These are phyloP conservation scores for Arge pagana DNA, from an alignment of 2,888 invertebrate genomes.

Conservation along the genomic window DNA sequence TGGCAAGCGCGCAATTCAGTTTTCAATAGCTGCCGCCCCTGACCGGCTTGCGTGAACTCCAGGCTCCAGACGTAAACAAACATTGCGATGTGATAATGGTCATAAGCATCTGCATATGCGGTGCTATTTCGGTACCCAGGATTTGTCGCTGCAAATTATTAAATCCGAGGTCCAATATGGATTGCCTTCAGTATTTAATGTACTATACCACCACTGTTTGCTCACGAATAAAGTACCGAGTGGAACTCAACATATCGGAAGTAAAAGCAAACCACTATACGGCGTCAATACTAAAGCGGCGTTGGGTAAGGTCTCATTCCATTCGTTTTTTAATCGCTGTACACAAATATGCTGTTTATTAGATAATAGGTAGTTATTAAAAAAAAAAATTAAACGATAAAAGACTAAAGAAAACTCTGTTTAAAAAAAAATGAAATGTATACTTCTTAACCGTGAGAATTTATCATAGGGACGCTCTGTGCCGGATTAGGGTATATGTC, in stretches of 20 bases:
- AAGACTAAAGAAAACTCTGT: too few relatives aligned
- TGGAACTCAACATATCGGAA: background rate
- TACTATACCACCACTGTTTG: constrained; percentile 19
- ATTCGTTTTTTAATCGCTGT: too few relatives aligned
- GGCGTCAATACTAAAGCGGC: constrained; percentile 20
- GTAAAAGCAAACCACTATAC: constrained; percentile 2
- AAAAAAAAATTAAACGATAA: too few relatives aligned
- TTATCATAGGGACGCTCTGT: constrained; percentile 22
- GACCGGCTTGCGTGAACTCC: constrained; percentile 4
- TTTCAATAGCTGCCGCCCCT: constrained; percentile 14
- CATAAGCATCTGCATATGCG: constrained; percentile 18
- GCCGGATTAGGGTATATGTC: constrained; percentile 21
- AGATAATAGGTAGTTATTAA: too few relatives aligned
- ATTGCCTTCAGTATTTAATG: constrained; percentile 16
- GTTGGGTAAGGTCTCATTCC: constrained; percentile 19
- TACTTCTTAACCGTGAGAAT: too few relatives aligned
- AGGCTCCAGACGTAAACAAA: constrained; percentile 12
- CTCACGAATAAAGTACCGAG: constrained; percentile 9
- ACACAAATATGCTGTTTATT: too few relatives aligned
- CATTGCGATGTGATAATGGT: constrained; percentile 9
- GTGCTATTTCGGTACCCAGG: constrained; percentile 18
- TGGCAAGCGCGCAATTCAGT: constrained; percentile 16
- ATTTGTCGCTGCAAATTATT: constrained; percentile 19
- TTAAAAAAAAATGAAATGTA: too few relatives aligned
- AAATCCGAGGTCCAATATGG: constrained; percentile 18